phyloP scores from a whole-genome alignment of 2,888 invertebrate genomes.

The Dryobotodes eremita region DNA sequence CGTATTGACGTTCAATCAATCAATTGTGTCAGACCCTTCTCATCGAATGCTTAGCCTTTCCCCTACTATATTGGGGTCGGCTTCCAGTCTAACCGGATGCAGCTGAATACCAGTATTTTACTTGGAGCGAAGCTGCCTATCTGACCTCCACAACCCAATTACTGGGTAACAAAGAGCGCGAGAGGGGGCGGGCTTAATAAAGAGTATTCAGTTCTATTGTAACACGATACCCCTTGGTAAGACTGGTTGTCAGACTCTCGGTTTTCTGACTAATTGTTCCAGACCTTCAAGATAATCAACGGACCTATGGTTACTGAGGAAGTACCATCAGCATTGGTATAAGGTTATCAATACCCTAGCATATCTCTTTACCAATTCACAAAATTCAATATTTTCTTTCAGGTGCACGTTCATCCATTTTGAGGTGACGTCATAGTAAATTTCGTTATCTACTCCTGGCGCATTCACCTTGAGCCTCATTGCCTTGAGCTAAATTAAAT shows the following conservation, averaged over 20 bases:
- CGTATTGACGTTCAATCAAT: not conserved
- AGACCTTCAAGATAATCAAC: not conserved
- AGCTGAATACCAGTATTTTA: not conserved
- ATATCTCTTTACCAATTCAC: not conserved
- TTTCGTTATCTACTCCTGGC: conserved; percentile 20
- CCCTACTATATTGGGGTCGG: not conserved
- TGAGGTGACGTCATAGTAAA: conserved; percentile 5
- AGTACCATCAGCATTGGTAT: too few relatives aligned
- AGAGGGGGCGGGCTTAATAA: too few relatives aligned
- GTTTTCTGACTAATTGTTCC: not conserved
- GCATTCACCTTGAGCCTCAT: conserved; percentile 44
- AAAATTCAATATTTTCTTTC: not conserved
- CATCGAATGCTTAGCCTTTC: not conserved
- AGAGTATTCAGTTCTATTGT: not conserved
- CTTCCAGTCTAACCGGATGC: not conserved
- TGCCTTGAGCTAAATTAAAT: too few relatives aligned
- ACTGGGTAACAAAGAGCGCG: not conserved
- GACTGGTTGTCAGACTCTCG: not conserved
- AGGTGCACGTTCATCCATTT: not conserved
- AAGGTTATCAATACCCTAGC: not conserved
- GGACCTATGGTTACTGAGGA: not conserved
- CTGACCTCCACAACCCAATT: not conserved
- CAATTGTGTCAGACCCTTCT: not conserved
- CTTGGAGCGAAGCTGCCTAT: too few relatives aligned
- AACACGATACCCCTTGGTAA: not conserved